phyloP scores from a whole-genome alignment of 2,113 vertebrate species.

The Oncorhynchus clarkii region DNA sequence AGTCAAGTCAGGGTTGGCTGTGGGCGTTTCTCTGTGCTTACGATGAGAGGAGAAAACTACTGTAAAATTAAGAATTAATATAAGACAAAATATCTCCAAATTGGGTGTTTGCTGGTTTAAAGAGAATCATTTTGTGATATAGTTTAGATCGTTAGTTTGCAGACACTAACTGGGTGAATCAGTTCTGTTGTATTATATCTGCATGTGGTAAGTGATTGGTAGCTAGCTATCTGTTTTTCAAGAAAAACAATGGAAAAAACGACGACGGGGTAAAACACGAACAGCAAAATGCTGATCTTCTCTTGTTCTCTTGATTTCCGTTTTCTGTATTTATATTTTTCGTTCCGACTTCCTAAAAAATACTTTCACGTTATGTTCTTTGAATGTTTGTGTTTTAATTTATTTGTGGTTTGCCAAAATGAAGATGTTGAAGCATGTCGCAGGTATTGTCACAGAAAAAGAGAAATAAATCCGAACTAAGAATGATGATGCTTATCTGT shows the following conservation, averaged over 20 bases:
- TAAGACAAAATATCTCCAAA: slow-evolving; percentile 72
- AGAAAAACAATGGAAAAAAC: slow-evolving; percentile 66
- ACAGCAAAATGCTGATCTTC: slow-evolving; percentile 67
- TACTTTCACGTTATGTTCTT: slow-evolving; percentile 67
- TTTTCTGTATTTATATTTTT: slow-evolving; percentile 61
- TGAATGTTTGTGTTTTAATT: slow-evolving; percentile 79
- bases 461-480: slow-evolving; percentile 40
- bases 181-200: slow-evolving; percentile 78
- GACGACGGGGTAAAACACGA: slow-evolving; percentile 39
- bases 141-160: slow-evolving; percentile 81
- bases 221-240: slow-evolving; percentile 70
- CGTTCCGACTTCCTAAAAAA: slow-evolving; percentile 65
- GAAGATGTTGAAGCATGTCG: slow-evolving; percentile 76
- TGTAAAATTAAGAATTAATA: slow-evolving; percentile 67
- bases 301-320: slow-evolving; percentile 40
- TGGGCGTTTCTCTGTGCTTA: slow-evolving; percentile 63
- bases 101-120: slow-evolving; percentile 73
- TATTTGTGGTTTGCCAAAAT: slow-evolving; percentile 80
- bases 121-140: slow-evolving; percentile 77
- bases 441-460: slow-evolving; percentile 71
- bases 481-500: slow-evolving; percentile 65
- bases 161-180: slow-evolving; percentile 77
- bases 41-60: slow-evolving; percentile 58
- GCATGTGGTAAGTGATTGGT: slow-evolving; percentile 74
- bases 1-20: slow-evolving; percentile 65